Evolutionary conservation across 2,888 invertebrate genomes (phyloP), one percentile per base, ranked within the genome.

Genomic region (Dryadula phaetusa): DNA sequence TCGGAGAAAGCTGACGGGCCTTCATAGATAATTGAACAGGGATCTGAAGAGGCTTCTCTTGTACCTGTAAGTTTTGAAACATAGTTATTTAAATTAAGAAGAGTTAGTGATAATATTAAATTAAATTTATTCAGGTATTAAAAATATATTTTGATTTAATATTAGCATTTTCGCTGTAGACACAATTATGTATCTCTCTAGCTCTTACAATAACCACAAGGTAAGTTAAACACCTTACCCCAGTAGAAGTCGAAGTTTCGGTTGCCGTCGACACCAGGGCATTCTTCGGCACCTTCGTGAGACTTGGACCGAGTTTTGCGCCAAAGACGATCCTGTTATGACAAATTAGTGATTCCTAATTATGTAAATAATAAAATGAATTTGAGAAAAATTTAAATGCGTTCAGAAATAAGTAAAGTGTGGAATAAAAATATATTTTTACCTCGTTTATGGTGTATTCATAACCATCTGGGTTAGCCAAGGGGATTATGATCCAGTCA

Each of bases 391-490:
- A n/a, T n/a, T n/a, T n/a, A n/a, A n/a, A n/a, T n/a, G n/a, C n/a
- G n/a, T n/a, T n/a, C n/a, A n/a, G n/a, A n/a, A n/a, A n/a, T n/a
- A n/a, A n/a, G n/a, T n/a, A n/a, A n/a, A n/a, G n/a, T n/a, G n/a
- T n/a, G n/a, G n/a, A n/a, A n/a, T n/a, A n/a, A n/a, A n/a, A n/a
- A n/a, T 44, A 44, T 14, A 14, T 49, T 56, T 22, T 86, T 86
- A 93, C 94, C 79, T 82, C 83, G 0, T 88, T 82, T 69, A 93
- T 92, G 0, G 95, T 93, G 83, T 93, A 95, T 77, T 94, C 95
- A 75, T 96, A 96, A n/a, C 96, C 96, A 79, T 96, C 96, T 12
- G 96, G 96, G 82, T 96, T 96, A 16, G 94, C 86, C 47, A 94
- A 80, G 0, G 96, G 96, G 37, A 96, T 86, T 69, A 95, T 93